Percentiles rank a stretch among this genome's conserved stretches.
Evolutionary conservation across 92 coral and sea anemone species (phyloP).

Genomic region (Zoanthus gigantus): DNA sequence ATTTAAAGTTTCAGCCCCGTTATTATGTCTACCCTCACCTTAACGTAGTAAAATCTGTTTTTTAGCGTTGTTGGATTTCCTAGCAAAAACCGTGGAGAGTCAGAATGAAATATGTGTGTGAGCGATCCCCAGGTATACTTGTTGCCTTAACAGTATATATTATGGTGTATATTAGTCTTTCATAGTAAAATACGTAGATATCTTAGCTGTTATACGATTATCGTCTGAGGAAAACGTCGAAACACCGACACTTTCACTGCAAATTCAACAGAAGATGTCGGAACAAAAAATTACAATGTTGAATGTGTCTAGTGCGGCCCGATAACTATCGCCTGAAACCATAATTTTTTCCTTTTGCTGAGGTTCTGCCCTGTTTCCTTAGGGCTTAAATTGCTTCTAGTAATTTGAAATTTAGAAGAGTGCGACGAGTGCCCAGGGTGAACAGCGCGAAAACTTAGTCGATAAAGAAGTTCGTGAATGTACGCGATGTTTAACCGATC

Average conservation of each 20-base stretch:
- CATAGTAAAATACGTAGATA: slow-evolving; percentile 28
- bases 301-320: slow-evolving; percentile 33
- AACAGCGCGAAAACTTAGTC: slow-evolving; percentile 31
- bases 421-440: slow-evolving; percentile 35
- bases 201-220: slow-evolving; percentile 29
- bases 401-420: slow-evolving; percentile 27
- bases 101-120: slow-evolving; percentile 30
- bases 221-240: slow-evolving; percentile 32
- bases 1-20: slow-evolving; percentile 30
- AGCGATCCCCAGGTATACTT: slow-evolving; percentile 32
- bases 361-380: slow-evolving; percentile 32
- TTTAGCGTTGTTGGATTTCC: slow-evolving; percentile 30
- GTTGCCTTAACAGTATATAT: slow-evolving; percentile 29
- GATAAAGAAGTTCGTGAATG: slow-evolving; percentile 30
- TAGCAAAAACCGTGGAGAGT: slow-evolving; percentile 31
- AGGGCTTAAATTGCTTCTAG: slow-evolving; percentile 30
- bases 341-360: slow-evolving; percentile 28
- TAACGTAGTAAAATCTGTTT: slow-evolving; percentile 28
- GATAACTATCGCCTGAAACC: slow-evolving; percentile 31
- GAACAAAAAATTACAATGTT: slow-evolving; percentile 27
- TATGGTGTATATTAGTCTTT: slow-evolving; percentile 28
- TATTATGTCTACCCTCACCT: slow-evolving; percentile 30
- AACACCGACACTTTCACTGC: slow-evolving; percentile 32
- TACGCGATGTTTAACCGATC: slow-evolving; percentile 31
- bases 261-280: slow-evolving; percentile 30